Percentiles rank a stretch among this genome's conserved stretches.
phyloP scores from a whole-genome alignment of 2,888 invertebrate genomes.

The Gymnoscelis rufifasciata region DNA sequence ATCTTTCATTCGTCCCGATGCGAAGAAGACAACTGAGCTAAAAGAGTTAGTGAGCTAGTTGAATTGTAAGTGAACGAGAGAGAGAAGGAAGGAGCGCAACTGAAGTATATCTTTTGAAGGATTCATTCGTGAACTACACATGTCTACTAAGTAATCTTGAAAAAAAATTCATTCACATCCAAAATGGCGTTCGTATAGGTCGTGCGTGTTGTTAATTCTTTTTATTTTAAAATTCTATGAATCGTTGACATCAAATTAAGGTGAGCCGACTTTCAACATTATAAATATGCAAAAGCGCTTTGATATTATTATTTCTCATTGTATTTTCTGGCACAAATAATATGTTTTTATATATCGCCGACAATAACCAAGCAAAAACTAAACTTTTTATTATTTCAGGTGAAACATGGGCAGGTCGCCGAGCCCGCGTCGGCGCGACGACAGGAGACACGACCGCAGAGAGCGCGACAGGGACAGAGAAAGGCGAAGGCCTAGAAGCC shows the following conservation, averaged over 20 bases:
- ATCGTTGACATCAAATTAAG: constrained; percentile 59
- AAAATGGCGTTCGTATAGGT: constrained; percentile 71
- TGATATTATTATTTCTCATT: not conserved
- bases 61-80: too few species aligned
- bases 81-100: too few species aligned
- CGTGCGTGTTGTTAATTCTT: constrained; percentile 60
- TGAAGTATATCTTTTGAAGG: too few species aligned
- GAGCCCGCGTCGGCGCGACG: constrained; percentile 71
- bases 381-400: constrained; percentile 5
- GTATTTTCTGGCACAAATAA: too few species aligned
- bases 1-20: too few species aligned
- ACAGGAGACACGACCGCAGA: constrained; percentile 51
- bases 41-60: too few species aligned
- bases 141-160: constrained; percentile 9
- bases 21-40: too few species aligned
- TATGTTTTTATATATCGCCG: too few species aligned
- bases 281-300: not conserved
- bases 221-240: constrained; percentile 57
- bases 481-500: constrained; percentile 58
- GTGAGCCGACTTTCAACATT: constrained; percentile 37
- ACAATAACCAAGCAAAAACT: not conserved
- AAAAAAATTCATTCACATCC: constrained; percentile 38
- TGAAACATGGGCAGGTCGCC: constrained; percentile 72
- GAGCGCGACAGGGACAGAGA: constrained; percentile 67
- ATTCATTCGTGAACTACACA: too few species aligned